Conservation (phyloP, 2,888 invertebrate genomes). For the Leucophora obtusa region DNA sequence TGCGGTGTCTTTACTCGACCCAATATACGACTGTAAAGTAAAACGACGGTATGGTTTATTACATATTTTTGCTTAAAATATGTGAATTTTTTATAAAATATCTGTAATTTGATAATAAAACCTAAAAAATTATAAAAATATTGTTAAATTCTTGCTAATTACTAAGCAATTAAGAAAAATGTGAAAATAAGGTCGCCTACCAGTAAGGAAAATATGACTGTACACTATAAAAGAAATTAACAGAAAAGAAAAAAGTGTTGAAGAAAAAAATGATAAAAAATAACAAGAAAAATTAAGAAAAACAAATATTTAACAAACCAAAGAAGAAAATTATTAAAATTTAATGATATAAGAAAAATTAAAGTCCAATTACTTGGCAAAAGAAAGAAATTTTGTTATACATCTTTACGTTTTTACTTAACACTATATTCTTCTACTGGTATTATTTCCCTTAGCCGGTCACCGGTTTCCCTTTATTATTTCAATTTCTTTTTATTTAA, state of each 20-base stretch:
- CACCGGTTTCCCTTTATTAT: constrained; percentile 26
- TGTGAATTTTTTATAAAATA: background rate
- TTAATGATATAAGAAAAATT: background rate
- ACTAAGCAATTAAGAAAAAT: constrained; percentile 13
- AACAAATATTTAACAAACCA: constrained; percentile 39
- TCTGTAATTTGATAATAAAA: background rate
- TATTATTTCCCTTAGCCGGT: constrained; percentile 21
- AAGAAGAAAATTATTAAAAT: constrained; percentile 9
- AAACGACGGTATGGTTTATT: constrained; percentile 52
- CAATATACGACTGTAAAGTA: constrained; percentile 52
- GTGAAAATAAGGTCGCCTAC: constrained; percentile 64
- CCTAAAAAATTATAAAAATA: background rate
- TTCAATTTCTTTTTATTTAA: background rate
- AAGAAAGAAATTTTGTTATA: background rate
- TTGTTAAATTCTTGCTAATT: background rate
- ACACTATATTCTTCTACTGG: background rate
- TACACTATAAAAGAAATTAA: constrained; percentile 64
- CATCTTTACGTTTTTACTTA: background rate
- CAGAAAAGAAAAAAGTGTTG: constrained; percentile 43
- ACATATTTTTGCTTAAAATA: background rate
- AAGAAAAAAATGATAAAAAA: constrained; percentile 52
- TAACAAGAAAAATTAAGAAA: constrained; percentile 62
- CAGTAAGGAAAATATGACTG: constrained; percentile 65
- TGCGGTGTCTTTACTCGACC: constrained; percentile 57
- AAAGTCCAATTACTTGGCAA: background rate